Percentiles rank a stretch among this genome's conserved stretches.
Evolutionary conservation across 1,140 invertebrate genomes (phyloP).

Genomic region (Musca domestica): DNA sequence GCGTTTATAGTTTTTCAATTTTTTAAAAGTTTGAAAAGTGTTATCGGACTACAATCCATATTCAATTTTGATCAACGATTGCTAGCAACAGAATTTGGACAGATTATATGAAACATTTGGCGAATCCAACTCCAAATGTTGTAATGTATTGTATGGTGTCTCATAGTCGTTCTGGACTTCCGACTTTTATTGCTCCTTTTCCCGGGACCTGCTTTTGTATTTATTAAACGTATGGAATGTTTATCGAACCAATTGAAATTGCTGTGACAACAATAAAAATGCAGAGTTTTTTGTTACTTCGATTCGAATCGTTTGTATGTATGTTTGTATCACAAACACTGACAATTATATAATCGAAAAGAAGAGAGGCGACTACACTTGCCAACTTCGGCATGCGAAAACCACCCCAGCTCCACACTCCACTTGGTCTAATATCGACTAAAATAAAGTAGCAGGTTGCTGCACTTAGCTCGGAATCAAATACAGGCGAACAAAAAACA

Average conservation of each 20-base stretch:
- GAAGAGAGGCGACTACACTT: no score
- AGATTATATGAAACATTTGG: no score
- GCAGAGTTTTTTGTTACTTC: conserved; percentile 40
- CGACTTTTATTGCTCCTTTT: no score
- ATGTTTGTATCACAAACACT: not conserved
- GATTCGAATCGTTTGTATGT: not conserved
- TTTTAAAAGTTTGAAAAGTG: no score
- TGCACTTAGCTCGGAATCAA: no score
- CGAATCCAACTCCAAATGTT: no score
- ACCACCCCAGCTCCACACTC: not conserved
- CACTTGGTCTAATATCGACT: conserved; percentile 5
- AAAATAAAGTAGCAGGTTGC: conserved; percentile 9
- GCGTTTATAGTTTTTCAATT: no score
- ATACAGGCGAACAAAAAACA: not conserved
- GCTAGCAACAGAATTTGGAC: no score
- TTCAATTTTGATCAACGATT: no score
- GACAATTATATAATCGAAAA: conserved; percentile 18
- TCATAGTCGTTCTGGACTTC: no score
- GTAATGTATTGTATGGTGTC: no score
- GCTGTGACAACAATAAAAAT: conserved; percentile 55
- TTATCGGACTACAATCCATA: no score
- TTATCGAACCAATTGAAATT: conserved; percentile 54
- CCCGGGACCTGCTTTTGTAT: not conserved
- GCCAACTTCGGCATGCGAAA: not conserved
- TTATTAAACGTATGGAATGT: conserved; percentile 40